Percentiles rank a stretch among this genome's conserved stretches.
phyloP scores from a whole-genome alignment of 2,113 vertebrate genomes.

The Caloenas nicobarica region DNA sequence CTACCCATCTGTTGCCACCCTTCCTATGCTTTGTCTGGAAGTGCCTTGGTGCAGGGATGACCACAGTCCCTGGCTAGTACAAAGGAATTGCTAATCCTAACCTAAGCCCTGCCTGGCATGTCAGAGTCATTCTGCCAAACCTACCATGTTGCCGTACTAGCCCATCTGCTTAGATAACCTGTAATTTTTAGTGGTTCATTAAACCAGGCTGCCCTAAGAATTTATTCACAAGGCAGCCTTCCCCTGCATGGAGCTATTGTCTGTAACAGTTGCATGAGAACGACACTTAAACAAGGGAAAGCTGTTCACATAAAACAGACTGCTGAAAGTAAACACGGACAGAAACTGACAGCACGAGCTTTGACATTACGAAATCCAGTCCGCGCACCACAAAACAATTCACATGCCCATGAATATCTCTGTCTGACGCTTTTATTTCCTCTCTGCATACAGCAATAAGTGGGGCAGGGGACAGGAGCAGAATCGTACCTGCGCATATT shows the following conservation, averaged over 20 bases:
- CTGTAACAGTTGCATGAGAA: background rate
- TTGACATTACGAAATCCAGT: conserved; percentile 1
- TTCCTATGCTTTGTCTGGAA: background rate
- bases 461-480: background rate
- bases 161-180: background rate
- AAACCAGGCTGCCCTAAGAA: background rate
- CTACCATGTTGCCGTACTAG: background rate
- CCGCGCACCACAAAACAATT: background rate
- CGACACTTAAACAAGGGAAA: background rate
- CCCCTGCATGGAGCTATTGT: background rate
- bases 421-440: background rate
- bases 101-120: background rate
- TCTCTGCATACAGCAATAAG: background rate
- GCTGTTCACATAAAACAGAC: background rate
- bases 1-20: conserved; percentile 18
- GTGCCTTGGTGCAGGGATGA: background rate
- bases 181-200: background rate
- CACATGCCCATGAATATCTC: background rate
- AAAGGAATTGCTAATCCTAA: background rate
- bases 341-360: background rate
- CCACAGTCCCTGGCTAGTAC: background rate
- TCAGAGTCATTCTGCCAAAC: background rate
- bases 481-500: background rate
- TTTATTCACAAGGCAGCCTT: background rate
- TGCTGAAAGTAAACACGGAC: background rate